These are phyloP conservation scores for Lithosia quadra DNA, from an alignment of 2,888 invertebrate genomes.

Conservation along the genomic window DNA sequence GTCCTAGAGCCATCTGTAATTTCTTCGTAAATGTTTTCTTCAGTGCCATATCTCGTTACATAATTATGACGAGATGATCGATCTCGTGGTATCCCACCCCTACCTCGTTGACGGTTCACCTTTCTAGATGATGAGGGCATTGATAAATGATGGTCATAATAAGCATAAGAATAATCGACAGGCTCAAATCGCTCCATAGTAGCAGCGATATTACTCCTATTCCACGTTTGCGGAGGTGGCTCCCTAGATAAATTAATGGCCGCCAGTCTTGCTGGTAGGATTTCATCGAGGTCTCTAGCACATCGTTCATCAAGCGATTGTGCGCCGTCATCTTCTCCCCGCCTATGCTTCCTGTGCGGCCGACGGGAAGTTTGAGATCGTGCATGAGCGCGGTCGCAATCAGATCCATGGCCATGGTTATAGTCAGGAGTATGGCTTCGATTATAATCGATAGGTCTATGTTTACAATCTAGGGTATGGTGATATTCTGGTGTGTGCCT, in stretches of 20 bases:
- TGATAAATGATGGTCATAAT: constrained; percentile 92
- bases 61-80: constrained; percentile 89
- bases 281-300: constrained; percentile 83
- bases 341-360: constrained; percentile 73
- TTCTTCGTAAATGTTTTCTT: constrained; percentile 94
- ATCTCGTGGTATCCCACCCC: constrained; percentile 77
- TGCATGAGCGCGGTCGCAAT: constrained; percentile 73
- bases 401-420: constrained; percentile 73
- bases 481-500: constrained; percentile 78
- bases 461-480: constrained; percentile 78
- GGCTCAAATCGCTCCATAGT: constrained; percentile 89
- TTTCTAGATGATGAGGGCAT: constrained; percentile 86
- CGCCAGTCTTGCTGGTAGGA: constrained; percentile 82
- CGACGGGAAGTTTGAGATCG: constrained; percentile 78
- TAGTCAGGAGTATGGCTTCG: constrained; percentile 83
- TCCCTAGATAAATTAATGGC: constrained; percentile 81
- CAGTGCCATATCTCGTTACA: constrained; percentile 93
- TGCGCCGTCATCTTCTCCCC: constrained; percentile 81
- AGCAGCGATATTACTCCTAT: constrained; percentile 88
- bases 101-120: constrained; percentile 78
- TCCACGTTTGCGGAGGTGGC: constrained; percentile 85
- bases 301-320: constrained; percentile 83
- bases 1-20: constrained; percentile 89
- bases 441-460: constrained; percentile 75
- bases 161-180: constrained; percentile 94